Conservation (phyloP, 2,113 vertebrate species). For the Gavialis gangeticus region DNA sequence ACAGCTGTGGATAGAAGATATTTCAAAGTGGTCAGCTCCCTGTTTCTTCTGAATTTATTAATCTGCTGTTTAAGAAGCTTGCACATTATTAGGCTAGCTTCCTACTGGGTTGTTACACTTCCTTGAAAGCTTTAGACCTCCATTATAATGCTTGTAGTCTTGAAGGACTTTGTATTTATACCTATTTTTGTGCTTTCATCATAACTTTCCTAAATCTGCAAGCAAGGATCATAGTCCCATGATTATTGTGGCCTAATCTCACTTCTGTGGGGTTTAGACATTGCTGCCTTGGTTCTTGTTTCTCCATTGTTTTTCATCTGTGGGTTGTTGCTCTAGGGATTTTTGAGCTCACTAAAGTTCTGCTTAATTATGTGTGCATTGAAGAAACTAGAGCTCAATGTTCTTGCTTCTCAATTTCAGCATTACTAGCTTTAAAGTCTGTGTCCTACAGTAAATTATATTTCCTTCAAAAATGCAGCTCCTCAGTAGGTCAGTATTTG, state of each 20-base stretch:
- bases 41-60: not conserved
- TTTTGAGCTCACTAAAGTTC: constrained; percentile 7
- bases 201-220: constrained; percentile 25
- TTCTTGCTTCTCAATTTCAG: not conserved
- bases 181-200: constrained; percentile 14
- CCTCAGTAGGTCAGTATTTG: not conserved
- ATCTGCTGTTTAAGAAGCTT: constrained; percentile 6
- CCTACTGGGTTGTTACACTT: not conserved
- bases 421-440: constrained; percentile 4
- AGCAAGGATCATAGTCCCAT: not conserved
- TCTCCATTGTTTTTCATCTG: constrained; percentile 20
- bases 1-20: not conserved
- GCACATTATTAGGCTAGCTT: not conserved
- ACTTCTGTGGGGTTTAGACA: not conserved
- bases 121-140: not conserved
- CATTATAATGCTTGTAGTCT: not conserved
- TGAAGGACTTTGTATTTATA: not conserved
- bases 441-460: not conserved
- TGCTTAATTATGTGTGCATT: not conserved
- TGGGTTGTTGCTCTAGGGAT: not conserved
- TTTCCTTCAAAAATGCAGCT: not conserved
- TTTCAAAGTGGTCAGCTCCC: not conserved
- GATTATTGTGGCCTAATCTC: not conserved
- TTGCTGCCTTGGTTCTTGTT: not conserved
- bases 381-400: not conserved